Conservation (phyloP, 2,888 invertebrate species). For the Hyalella azteca region DNA sequence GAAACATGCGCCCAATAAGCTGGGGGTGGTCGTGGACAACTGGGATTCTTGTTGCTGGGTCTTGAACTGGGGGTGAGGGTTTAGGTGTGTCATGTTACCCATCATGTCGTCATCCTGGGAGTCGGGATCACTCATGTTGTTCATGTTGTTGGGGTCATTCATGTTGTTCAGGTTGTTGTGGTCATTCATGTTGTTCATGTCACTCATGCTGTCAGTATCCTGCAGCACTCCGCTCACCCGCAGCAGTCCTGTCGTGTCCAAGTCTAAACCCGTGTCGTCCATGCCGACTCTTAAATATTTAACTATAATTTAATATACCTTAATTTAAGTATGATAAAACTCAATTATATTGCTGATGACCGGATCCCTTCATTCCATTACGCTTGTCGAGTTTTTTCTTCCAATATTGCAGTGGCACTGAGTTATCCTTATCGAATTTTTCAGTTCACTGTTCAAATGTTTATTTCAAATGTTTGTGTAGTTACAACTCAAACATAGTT, state of each 20-base stretch:
- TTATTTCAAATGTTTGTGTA: no score
- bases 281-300: no score
- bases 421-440: no score
- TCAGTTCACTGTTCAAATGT: no score
- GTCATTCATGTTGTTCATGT: neutral
- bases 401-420: no score
- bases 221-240: slow-evolving; percentile 7
- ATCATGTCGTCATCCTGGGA: neutral
- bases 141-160: no score
- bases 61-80: neutral
- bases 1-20: neutral
- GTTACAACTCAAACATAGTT: no score
- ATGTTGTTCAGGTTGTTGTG: neutral
- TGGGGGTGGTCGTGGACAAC: slow-evolving; percentile 9
- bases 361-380: no score
- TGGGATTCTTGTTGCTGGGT: slow-evolving; percentile 16
- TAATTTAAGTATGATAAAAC: no score
- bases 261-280: neutral
- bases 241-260: slow-evolving; percentile 5
- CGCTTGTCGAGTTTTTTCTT: no score
- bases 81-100: slow-evolving; percentile 23
- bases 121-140: neutral
- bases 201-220: neutral
- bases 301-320: no score
- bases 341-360: no score